phyloP scores from a whole-genome alignment of 2,113 vertebrate genomes.

The Cairina moschata region DNA sequence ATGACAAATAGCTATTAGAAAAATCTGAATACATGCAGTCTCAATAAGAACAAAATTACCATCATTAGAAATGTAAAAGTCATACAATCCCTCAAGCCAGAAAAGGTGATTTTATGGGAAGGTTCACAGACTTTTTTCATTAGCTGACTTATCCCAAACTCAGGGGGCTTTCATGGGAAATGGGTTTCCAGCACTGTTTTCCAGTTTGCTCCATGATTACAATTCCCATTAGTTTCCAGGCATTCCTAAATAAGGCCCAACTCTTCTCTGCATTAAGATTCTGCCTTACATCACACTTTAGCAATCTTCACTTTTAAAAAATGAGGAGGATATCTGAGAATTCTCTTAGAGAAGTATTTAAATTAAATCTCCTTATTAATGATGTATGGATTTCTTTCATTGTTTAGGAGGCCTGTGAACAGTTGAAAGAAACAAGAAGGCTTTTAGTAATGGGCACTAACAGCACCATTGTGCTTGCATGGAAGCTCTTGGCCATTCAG shows the following conservation, averaged over 20 bases:
- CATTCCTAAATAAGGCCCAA: conserved; percentile 19
- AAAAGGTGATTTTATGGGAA: not conserved
- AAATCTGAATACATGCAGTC: not conserved
- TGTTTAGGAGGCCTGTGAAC: conserved; percentile 49
- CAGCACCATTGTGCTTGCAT: conserved; percentile 67
- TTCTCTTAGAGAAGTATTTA: conserved; percentile 52
- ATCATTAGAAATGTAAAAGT: not conserved
- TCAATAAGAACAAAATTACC: not conserved
- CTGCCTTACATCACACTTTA: conserved; percentile 40
- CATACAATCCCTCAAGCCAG: not conserved
- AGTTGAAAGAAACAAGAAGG: conserved; percentile 69
- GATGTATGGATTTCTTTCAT: conserved; percentile 70
- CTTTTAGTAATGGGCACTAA: conserved; percentile 67
- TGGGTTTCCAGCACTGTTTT: not conserved
- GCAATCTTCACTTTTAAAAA: not conserved
- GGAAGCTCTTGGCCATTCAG: conserved; percentile 64
- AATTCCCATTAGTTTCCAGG: conserved; percentile 1
- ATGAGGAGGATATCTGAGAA: conserved; percentile 15
- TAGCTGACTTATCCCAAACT: not conserved
- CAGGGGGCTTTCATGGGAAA: not conserved
- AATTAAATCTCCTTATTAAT: conserved; percentile 68
- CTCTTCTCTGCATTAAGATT: not conserved
- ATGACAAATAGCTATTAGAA: not conserved
- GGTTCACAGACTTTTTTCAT: not conserved
- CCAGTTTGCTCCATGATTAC: not conserved